These are phyloP conservation scores for Daktulosphaira vitifoliae DNA, from an alignment of 1,140 invertebrate genomes.

Conservation along the genomic window DNA sequence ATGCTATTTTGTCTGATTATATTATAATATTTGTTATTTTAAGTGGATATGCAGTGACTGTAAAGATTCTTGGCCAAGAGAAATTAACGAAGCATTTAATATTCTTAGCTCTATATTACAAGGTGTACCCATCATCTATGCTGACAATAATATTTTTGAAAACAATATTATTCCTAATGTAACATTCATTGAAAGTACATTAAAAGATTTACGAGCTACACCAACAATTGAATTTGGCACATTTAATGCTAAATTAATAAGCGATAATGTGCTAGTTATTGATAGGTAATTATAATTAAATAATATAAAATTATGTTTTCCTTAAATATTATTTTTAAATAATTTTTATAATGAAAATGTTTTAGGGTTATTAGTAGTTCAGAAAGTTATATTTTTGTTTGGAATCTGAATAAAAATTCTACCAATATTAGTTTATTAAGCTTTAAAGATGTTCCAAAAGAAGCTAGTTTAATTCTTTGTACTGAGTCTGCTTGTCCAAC, in stretches of 20 bases:
- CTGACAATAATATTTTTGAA: conserved; percentile 13
- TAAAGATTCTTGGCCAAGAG: conserved; percentile 8
- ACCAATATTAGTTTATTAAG: not conserved
- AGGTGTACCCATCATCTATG: conserved; percentile 6
- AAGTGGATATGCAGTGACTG: conserved; percentile 13
- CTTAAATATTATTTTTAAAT: too few relatives aligned
- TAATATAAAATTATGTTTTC: too few relatives aligned
- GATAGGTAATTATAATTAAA: conserved; percentile 23
- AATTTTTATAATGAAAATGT: not conserved
- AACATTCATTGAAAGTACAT: not conserved
- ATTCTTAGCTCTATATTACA: conserved; percentile 19
- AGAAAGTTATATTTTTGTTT: conserved; percentile 7
- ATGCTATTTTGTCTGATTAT: too few relatives aligned
- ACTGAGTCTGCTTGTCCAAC: conserved; percentile 8
- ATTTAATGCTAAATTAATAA: conserved; percentile 17
- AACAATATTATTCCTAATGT: conserved; percentile 18
- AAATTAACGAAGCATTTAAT: conserved; percentile 12
- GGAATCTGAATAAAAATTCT: conserved; percentile 19
- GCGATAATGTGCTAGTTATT: conserved; percentile 9
- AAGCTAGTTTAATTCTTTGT: conserved; percentile 13
- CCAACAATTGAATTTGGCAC: conserved; percentile 21
- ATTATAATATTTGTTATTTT: not conserved
- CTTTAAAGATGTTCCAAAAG: not conserved
- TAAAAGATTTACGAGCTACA: conserved; percentile 11
- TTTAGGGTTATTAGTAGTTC: conserved; percentile 25